A percentile compares a stretch with the other conserved stretches of the same genome.
Conservation (phyloP, 1,140 invertebrate species). For the Thrips palmi region DNA sequence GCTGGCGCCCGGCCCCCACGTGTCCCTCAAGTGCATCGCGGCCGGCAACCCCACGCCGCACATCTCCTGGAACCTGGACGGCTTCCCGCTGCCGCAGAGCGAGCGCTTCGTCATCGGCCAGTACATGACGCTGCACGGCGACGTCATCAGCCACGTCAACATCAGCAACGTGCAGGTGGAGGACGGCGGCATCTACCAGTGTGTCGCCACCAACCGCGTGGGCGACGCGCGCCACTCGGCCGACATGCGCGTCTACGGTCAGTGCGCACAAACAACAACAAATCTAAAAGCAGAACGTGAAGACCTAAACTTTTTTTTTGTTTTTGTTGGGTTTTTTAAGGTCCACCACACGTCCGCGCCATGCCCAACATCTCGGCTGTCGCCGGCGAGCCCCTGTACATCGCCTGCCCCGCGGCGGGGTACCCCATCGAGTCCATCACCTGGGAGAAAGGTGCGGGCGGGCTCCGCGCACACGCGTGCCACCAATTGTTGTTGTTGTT, state of each 20-base stretch:
- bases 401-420: conserved; percentile 36
- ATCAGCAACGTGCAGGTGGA: conserved; percentile 30
- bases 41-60: conserved; percentile 35
- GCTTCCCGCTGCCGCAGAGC: conserved; percentile 22
- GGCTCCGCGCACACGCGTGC: conserved; percentile 4
- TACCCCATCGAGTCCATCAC: conserved; percentile 31
- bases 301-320: not conserved
- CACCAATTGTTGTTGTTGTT: not conserved
- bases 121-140: conserved; percentile 77
- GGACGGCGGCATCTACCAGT: conserved; percentile 35
- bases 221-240: conserved; percentile 27
- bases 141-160: conserved; percentile 64
- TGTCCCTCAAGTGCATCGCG: conserved; percentile 35
- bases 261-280: conserved; percentile 11
- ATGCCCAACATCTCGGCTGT: conserved; percentile 35
- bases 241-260: conserved; percentile 28
- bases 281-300: too few relatives aligned
- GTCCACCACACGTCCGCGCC: conserved; percentile 29
- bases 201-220: conserved; percentile 29
- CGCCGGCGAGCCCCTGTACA: conserved; percentile 27
- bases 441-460: conserved; percentile 31
- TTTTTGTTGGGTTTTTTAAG: conserved; percentile 19
- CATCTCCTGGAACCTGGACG: conserved; percentile 33
- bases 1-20: conserved; percentile 35
- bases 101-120: conserved; percentile 21